phyloP scores from a whole-genome alignment of 2,888 invertebrate genomes.

The Diarsia dahlii region DNA sequence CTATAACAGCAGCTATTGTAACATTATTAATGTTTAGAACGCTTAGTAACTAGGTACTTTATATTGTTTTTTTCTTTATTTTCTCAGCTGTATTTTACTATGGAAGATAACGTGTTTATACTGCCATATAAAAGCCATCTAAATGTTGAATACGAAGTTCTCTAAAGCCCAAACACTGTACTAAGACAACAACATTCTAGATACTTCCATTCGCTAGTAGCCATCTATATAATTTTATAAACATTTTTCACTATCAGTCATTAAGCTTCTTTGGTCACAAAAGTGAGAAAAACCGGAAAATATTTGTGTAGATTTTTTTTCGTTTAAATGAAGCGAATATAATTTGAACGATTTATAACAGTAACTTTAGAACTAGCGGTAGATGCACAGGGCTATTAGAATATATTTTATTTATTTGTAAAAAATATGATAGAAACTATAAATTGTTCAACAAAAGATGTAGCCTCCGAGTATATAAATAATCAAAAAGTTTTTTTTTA shows the following conservation, averaged over 20 bases:
- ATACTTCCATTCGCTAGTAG: conserved; percentile 26
- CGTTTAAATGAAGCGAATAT: conserved; percentile 21
- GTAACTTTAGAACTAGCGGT: conserved; percentile 17
- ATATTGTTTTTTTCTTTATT: conserved; percentile 18
- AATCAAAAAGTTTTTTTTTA: conserved; percentile 18
- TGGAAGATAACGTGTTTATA: conserved; percentile 3
- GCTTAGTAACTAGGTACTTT: conserved; percentile 14
- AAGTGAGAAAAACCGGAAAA: conserved; percentile 37
- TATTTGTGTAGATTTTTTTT: conserved; percentile 26
- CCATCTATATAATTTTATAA: conserved; percentile 23
- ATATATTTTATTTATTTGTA: conserved; percentile 18
- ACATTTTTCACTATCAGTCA: conserved; percentile 34
- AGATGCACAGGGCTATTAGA: conserved; percentile 25
- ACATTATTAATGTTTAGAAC: conserved; percentile 10
- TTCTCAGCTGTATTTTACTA: conserved; percentile 16
- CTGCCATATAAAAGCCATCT: neutral
- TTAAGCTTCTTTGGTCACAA: conserved; percentile 47
- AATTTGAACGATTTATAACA: conserved; percentile 6
- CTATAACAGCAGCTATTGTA: conserved; percentile 5
- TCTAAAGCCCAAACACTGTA: conserved; percentile 19
- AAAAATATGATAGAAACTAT: conserved; percentile 12
- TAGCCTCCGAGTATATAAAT: conserved; percentile 4
- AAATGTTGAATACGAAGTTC: neutral
- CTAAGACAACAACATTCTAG: conserved; percentile 36
- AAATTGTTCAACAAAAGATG: neutral